Evolutionary conservation across 2,113 vertebrate species (phyloP), one percentile per base, ranked within the genome.

Genomic region (Athene noctua): DNA sequence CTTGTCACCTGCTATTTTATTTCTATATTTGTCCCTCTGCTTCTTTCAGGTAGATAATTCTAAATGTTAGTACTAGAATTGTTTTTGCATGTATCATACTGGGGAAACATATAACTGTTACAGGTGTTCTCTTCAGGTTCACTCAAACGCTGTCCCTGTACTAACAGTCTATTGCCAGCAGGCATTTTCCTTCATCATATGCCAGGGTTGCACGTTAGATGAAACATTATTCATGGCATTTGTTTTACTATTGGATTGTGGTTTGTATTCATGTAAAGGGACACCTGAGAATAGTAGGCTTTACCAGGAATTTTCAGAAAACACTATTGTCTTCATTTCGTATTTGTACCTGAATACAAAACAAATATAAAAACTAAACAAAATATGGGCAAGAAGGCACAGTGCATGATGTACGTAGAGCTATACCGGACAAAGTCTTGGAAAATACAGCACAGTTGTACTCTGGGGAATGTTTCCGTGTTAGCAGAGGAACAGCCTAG

Each of bases 231-330:
- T 97, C 84, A 70, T 46, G n/a, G 8, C 11, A 70, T 77, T 61
- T 22, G 10, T 80, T 92, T 80, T 62, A 51, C 32, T n/a, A 4
- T 34, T 73, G n/a, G 58, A 58, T 20, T 95, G 46, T 73, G 32
- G 42, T 95, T 65, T 83, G 51, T 70, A 85, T 85, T 85, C 70
- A n/a, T 85, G 75, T 57, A 92, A 97, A 95, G 29, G 21, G 62
- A 77, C 84, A 49, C 36, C 22, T 82, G 92, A 92, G 83, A 95
- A 92, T 30, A 78, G 63, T 6, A 89, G 46, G 20, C 3, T 86
- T 90, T 92, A 95, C 74, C 23, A 80, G n/a, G n/a, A 86, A 34
- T 84, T 90, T 88, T 94, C 85, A 90, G 66, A 91, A 90, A 95
- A 88, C 17, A 62, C n/a, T 90, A 25, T 87, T 87, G 80, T 91